A percentile compares a stretch with the other conserved stretches of the same genome.
Conservation (phyloP, 2,888 invertebrate genomes). For the Sympetrum striolatum region DNA sequence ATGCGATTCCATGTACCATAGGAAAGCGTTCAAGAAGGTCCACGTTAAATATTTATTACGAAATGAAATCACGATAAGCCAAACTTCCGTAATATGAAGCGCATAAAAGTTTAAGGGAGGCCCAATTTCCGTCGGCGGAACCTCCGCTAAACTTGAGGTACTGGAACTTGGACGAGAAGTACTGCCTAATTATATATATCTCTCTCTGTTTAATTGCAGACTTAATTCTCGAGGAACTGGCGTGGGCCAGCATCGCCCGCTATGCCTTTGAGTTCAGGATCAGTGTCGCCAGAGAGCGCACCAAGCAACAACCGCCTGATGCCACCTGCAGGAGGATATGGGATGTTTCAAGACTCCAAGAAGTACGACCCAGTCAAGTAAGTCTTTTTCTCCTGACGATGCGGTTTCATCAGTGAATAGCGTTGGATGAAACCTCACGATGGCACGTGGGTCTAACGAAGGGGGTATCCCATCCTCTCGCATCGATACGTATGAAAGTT, state of each 20-base stretch:
- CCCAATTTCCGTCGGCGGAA: too few relatives aligned
- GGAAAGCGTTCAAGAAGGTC: too few relatives aligned
- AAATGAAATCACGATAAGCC: too few relatives aligned
- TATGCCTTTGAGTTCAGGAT: constrained; percentile 8
- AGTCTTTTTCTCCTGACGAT: background rate
- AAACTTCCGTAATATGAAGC: background rate
- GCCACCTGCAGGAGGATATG: background rate
- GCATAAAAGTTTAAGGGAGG: background rate
- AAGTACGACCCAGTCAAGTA: constrained; percentile 2
- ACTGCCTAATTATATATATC: background rate
- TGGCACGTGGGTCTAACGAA: too few relatives aligned
- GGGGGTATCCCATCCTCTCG: too few relatives aligned
- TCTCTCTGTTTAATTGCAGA: background rate
- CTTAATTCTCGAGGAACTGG: background rate
- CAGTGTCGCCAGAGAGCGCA: background rate
- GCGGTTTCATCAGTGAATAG: too few relatives aligned
- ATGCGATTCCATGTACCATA: too few relatives aligned
- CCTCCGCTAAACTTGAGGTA: too few relatives aligned
- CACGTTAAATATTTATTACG: too few relatives aligned
- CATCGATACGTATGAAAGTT: too few relatives aligned
- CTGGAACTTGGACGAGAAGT: too few relatives aligned
- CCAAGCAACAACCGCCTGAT: background rate
- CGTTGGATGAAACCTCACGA: too few relatives aligned
- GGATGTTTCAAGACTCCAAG: background rate
- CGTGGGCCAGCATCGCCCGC: background rate